Conservation (phyloP, 2,888 invertebrate species). For the Tolmerus cingulatus region DNA sequence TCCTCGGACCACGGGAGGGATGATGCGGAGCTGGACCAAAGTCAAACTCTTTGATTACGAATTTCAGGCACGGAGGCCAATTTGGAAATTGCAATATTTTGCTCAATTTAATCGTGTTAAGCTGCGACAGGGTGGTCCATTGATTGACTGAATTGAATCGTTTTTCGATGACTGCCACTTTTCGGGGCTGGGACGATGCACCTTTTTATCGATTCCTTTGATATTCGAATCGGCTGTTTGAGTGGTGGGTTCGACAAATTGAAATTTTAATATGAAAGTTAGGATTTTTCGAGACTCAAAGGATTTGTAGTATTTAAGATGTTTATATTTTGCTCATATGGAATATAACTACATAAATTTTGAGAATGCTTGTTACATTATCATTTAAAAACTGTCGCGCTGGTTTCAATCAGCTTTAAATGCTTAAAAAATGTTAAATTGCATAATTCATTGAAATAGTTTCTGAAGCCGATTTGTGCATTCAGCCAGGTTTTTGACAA, state of each 20-base stretch:
- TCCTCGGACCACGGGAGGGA: neutral
- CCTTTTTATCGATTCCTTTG: neutral
- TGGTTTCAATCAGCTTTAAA: too few relatives aligned
- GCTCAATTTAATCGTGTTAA: neutral
- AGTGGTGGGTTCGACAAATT: neutral
- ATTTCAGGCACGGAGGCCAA: neutral
- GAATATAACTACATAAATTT: too few relatives aligned
- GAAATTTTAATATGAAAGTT: neutral
- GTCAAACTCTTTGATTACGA: neutral
- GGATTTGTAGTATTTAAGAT: neutral
- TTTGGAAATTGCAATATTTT: neutral
- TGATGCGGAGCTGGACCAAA: neutral
- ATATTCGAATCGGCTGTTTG: neutral
- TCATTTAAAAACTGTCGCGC: too few relatives aligned
- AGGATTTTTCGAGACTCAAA: neutral
- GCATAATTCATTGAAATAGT: too few relatives aligned
- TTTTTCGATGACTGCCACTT: neutral
- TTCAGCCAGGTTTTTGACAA: too few relatives aligned
- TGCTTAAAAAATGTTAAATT: too few relatives aligned
- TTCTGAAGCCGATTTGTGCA: too few relatives aligned
- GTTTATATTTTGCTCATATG: too few relatives aligned
- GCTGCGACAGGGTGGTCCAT: neutral
- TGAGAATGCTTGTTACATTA: too few relatives aligned
- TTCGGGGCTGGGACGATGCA: neutral
- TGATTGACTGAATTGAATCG: neutral